Evolutionary conservation across 2,113 vertebrate genomes (phyloP).

Genomic region (Pangasianodon gigas): DNA sequence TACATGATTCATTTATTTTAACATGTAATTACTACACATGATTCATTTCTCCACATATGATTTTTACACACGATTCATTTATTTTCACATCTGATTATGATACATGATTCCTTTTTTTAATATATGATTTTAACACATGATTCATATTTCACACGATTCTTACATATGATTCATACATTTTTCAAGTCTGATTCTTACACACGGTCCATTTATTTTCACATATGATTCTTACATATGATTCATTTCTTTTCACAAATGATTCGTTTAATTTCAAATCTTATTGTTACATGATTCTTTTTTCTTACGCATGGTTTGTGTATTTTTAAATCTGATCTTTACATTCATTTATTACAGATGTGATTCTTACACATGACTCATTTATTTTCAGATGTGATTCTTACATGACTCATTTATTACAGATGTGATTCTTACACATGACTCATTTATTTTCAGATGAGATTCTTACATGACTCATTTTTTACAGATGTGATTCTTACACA

Average conservation of each 20-base stretch:
- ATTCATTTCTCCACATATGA: not conserved
- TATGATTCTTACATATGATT: not conserved
- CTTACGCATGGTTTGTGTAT: not conserved
- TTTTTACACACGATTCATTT: not conserved
- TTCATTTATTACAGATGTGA: not conserved
- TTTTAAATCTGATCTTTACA: not conserved
- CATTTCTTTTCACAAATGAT: not conserved
- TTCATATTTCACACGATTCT: not conserved
- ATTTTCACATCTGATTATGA: not conserved
- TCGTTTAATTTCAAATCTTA: not conserved
- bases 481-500: not conserved
- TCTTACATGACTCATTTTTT: not conserved
- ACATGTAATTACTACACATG: not conserved
- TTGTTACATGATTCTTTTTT: not conserved
- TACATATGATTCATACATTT: not conserved
- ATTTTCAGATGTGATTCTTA: not conserved
- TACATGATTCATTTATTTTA: not conserved
- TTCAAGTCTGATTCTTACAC: not conserved
- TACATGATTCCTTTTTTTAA: not conserved
- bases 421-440: not conserved
- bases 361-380: not conserved
- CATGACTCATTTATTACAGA: not conserved
- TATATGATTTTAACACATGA: not conserved
- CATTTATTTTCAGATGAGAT: not conserved
- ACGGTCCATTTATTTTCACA: not conserved